Evolutionary conservation across 2,888 invertebrate species (phyloP).

Genomic region (Epinotia bilunana): DNA sequence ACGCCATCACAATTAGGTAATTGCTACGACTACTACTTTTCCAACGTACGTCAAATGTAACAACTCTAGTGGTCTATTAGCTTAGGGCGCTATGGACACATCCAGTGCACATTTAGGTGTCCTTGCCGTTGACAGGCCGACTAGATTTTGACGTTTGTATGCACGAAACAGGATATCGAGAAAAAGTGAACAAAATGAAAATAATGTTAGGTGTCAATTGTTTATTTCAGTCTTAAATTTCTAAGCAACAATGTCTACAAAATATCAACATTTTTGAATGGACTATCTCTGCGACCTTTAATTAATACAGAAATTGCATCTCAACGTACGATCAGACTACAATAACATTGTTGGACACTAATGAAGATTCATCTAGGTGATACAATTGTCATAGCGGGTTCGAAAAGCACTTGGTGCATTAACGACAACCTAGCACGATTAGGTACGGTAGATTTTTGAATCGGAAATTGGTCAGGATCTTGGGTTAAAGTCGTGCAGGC

Average conservation of each 20-base stretch:
- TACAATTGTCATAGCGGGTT: neutral
- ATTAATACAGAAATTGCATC: conserved; percentile 24
- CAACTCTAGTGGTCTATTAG: no score
- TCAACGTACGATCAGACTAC: conserved; percentile 20
- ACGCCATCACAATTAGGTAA: no score
- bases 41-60: no score
- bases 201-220: conserved; percentile 34
- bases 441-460: no score
- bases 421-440: neutral
- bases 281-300: conserved; percentile 51
- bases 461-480: no score
- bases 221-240: conserved; percentile 80
- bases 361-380: neutral
- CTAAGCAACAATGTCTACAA: conserved; percentile 77
- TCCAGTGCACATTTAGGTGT: neutral
- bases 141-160: no score
- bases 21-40: no score
- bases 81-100: no score
- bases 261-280: conserved; percentile 70
- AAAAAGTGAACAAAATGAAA: conserved; percentile 28
- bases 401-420: neutral
- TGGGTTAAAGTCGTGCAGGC: no score
- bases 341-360: conserved; percentile 26
- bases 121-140: no score
- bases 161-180: neutral